These are phyloP conservation scores for Sebastes ruberrimus DNA, from an alignment of 2,797 vertebrate species.

Conservation along the genomic window DNA sequence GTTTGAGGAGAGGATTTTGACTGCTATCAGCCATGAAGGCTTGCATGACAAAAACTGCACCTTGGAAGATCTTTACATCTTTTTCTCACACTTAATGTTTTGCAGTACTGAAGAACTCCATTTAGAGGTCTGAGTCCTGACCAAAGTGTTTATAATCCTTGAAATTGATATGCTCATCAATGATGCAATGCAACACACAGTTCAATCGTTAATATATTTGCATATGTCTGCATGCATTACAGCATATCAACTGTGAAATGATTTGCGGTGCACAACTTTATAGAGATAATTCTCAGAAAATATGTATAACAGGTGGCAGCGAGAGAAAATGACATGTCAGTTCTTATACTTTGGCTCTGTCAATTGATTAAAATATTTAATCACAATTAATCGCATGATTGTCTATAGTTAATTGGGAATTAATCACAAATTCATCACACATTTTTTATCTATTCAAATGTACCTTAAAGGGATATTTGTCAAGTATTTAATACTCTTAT, in stretches of 20 bases:
- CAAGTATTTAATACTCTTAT: no score
- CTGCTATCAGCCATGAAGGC: neutral
- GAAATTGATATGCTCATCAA: neutral
- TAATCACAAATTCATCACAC: accelerated
- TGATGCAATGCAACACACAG: neutral
- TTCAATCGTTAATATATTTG: neutral
- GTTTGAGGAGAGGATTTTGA: neutral
- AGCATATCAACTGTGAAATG: neutral
- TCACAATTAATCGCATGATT: accelerated
- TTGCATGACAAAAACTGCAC: neutral
- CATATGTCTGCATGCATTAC: neutral
- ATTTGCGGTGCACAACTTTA: neutral
- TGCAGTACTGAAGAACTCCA: neutral
- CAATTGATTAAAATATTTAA: no score
- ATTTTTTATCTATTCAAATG: no score
- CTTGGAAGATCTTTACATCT: neutral
- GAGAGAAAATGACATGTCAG: neutral
- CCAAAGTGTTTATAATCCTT: neutral
- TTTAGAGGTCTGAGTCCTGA: neutral
- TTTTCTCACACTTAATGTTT: neutral
- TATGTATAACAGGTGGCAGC: neutral
- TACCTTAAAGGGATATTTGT: no score
- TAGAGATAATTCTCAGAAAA: neutral
- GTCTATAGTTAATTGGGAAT: no score
- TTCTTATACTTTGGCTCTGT: neutral